Percentiles rank a stretch among this genome's conserved stretches.
These are phyloP conservation scores for Cremastinae sp. DNA, from an alignment of 2,888 invertebrate species.

Conservation along the genomic window DNA sequence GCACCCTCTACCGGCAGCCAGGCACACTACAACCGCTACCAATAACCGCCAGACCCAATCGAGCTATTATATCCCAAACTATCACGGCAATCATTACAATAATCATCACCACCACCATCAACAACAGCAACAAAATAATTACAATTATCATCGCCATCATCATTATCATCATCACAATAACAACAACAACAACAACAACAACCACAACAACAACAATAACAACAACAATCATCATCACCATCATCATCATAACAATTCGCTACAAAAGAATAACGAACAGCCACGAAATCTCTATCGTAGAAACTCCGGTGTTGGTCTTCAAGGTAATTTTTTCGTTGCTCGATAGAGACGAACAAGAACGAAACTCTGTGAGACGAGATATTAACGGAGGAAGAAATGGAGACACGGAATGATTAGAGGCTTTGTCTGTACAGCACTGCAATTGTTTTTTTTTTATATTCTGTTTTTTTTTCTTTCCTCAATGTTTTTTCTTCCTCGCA, in stretches of 20 bases:
- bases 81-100: slow-evolving; percentile 82
- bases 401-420: neutral
- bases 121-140: slow-evolving; percentile 82
- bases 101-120: slow-evolving; percentile 82
- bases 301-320: slow-evolving; percentile 83
- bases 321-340: slow-evolving; percentile 81
- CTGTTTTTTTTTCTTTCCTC: too few species aligned
- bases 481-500: too few species aligned
- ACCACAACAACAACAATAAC: slow-evolving; percentile 61
- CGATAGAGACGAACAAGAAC: slow-evolving; percentile 35
- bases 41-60: slow-evolving; percentile 78
- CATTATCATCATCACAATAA: slow-evolving; percentile 84
- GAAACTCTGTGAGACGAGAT: slow-evolving; percentile 11
- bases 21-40: slow-evolving; percentile 76
- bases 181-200: slow-evolving; percentile 78
- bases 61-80: slow-evolving; percentile 82
- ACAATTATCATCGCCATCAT: slow-evolving; percentile 84
- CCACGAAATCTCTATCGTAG: slow-evolving; percentile 83
- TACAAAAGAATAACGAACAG: slow-evolving; percentile 82
- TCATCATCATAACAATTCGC: slow-evolving; percentile 81
- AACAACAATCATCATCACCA: slow-evolving; percentile 69
- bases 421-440: slow-evolving; percentile 12
- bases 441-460: slow-evolving; percentile 1
- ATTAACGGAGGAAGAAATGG: neutral
- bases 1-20: slow-evolving; percentile 81